Conservation (phyloP, 2,888 invertebrate genomes). For the Elysia crispata region DNA sequence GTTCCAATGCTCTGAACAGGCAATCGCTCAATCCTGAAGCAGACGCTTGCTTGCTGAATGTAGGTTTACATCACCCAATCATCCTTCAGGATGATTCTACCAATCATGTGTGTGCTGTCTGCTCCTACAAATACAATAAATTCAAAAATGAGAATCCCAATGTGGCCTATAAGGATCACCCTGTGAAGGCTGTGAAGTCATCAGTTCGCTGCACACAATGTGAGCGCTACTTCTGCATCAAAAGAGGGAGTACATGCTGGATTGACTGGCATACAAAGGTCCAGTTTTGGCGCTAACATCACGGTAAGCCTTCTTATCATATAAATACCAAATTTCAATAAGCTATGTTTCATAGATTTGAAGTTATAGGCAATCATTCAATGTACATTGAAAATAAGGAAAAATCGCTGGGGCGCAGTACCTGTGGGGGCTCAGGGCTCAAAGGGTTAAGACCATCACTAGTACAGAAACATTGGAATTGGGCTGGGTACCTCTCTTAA, state of each 20-base stretch:
- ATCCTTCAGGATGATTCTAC: conserved; percentile 38
- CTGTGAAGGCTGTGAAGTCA: conserved; percentile 26
- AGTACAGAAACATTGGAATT: no score
- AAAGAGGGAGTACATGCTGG: conserved; percentile 35
- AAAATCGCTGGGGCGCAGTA: not conserved
- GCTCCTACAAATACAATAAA: conserved; percentile 41
- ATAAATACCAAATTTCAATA: not conserved
- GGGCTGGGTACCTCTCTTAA: no score
- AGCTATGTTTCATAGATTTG: conserved; percentile 1
- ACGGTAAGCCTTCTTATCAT: no score
- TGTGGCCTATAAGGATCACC: conserved; percentile 27
- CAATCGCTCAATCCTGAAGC: no score
- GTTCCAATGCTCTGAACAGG: not conserved
- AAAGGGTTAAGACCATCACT: conserved; percentile 10
- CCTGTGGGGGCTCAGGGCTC: not conserved
- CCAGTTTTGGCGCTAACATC: conserved; percentile 29
- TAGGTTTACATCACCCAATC: conserved; percentile 23
- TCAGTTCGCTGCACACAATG: conserved; percentile 39
- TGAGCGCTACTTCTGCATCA: conserved; percentile 31
- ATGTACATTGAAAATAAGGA: not conserved
- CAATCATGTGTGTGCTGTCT: conserved; percentile 43
- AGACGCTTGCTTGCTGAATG: not conserved
- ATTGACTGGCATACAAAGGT: conserved; percentile 42
- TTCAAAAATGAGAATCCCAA: conserved; percentile 26
- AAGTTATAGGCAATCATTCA: not conserved